Base-by-base conservation (phyloP, 2,797 vertebrate genomes). In the Macropodus opercularis region DNA sequence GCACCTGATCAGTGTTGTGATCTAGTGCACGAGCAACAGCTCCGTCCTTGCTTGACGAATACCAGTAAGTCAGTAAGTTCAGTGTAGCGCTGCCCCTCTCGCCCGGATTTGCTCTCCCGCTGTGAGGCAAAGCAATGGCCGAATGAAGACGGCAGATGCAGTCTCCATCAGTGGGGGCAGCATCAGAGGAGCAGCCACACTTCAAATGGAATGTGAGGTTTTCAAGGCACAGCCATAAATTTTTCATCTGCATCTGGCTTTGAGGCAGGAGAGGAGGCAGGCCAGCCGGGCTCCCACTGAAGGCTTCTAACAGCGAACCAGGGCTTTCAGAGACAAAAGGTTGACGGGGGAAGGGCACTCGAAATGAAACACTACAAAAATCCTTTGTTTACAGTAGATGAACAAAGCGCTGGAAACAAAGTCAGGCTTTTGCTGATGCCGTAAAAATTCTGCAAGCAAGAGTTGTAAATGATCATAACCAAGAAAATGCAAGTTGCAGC, bases 241-340 rank as follows among this genome's bases (percentile, higher is more conserved):
- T 90, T 94, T 94, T 95, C 90, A 94, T 95, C 84, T 68, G 63
- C 83, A 76, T 79, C 77, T 71, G 54, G 86, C 92, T 93, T 90
- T 90, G 90, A 92, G 92, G 91, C 72, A 66, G 79, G 71, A 76
- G 84, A 85, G 84, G 77, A 82, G 86, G 87, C 82, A 88, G 83
- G 67, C 79, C 72, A 75, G 66, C 69, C 56, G 19, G 68, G 72
- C 85, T 78, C 65, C 80, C 72, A 83, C 75, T 81, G 79, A 89
- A 87, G 80, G 81, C 90, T 88, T 87, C 82, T 80, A 81, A 90
- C 86, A 85, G 89, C 87, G 87, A 85, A 73, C 85, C 71, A 56
- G 77, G 60, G 83, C 82, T 88, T 75, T 85, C 79, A 70, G 78
- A 88, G 77, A 79, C 75, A 84, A 70, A 72, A 77, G 64, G 63